Conservation (phyloP, 2,888 invertebrate species). For the Hirtodrosophila histrioides region DNA sequence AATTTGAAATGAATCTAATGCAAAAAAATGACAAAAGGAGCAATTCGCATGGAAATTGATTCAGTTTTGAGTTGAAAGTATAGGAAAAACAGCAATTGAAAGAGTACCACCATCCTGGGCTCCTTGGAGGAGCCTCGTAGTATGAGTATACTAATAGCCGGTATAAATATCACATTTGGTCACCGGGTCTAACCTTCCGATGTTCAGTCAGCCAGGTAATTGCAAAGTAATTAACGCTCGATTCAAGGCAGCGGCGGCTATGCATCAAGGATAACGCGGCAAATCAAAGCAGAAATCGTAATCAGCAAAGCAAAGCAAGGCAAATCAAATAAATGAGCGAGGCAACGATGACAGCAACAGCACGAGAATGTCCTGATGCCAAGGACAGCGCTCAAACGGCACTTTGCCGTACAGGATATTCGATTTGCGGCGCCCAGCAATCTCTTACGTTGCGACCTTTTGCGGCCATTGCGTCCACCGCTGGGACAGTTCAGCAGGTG, state of each 20-base stretch:
- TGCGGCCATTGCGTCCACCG: constrained; percentile 1
- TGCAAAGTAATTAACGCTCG: constrained; percentile 48
- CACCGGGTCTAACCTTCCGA: constrained; percentile 21
- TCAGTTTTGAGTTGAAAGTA: too few relatives aligned
- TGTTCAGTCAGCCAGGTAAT: constrained; percentile 39
- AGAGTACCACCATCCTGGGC: too few relatives aligned
- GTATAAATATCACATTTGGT: too few relatives aligned
- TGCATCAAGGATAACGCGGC: constrained; percentile 53
- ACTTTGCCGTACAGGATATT: constrained; percentile 46
- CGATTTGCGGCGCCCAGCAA: constrained; percentile 27
- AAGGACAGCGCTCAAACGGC: constrained; percentile 39
- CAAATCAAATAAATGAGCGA: constrained; percentile 55
- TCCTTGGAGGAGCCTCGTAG: too few relatives aligned
- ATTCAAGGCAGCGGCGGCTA: constrained; percentile 30
- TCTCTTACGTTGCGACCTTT: background rate
- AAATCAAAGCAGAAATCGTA: constrained; percentile 42
- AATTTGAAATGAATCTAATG: too few relatives aligned
- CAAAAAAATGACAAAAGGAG: too few relatives aligned
- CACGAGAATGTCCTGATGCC: constrained; percentile 37
- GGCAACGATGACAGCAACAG: constrained; percentile 18
- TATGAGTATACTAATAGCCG: too few relatives aligned
- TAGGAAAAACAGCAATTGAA: too few relatives aligned
- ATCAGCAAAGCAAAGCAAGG: constrained; percentile 16
- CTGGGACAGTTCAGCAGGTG: constrained; percentile 38
- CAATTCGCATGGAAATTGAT: too few relatives aligned